Evolutionary conservation across 2,113 vertebrate genomes (phyloP).

Genomic region (Hippocampus abdominalis): DNA sequence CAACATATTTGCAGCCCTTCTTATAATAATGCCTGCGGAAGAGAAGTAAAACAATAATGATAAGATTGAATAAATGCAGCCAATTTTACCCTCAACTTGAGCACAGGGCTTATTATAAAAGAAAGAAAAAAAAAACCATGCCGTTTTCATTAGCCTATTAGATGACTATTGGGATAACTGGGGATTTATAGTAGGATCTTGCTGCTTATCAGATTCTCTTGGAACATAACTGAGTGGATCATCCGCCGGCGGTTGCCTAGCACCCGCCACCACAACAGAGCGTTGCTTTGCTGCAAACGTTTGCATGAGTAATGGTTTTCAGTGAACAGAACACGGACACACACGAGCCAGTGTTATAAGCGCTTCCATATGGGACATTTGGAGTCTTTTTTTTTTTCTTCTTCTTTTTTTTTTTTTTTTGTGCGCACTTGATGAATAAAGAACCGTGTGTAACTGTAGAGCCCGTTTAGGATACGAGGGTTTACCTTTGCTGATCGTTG

Average conservation of each 20-base stretch:
- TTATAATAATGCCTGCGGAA: no score
- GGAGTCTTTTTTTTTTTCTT: not conserved
- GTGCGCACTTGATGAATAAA: not conserved
- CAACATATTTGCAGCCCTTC: no score
- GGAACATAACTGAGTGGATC: conserved; percentile 12
- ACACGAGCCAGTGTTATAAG: conserved; percentile 32
- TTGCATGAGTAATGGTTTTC: conserved; percentile 43
- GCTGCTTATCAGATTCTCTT: conserved; percentile 10
- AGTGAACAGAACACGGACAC: conserved; percentile 42
- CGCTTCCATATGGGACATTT: conserved; percentile 46
- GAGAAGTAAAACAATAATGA: not conserved
- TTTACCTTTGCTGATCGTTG: not conserved
- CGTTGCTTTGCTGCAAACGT: conserved; percentile 37
- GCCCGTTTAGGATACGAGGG: not conserved
- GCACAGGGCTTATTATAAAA: not conserved
- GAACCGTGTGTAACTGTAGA: not conserved
- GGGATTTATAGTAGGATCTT: not conserved
- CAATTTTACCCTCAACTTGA: not conserved
- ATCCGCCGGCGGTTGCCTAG: conserved; percentile 50
- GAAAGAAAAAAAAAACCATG: not conserved
- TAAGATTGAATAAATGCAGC: not conserved
- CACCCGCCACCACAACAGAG: conserved; percentile 42
- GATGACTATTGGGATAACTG: not conserved
- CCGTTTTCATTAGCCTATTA: not conserved
- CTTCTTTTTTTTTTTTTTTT: not conserved